A percentile compares a stretch with the other conserved stretches of the same genome.
Evolutionary conservation across 2,888 invertebrate genomes (phyloP).

Genomic region (Campoplex capitator): DNA sequence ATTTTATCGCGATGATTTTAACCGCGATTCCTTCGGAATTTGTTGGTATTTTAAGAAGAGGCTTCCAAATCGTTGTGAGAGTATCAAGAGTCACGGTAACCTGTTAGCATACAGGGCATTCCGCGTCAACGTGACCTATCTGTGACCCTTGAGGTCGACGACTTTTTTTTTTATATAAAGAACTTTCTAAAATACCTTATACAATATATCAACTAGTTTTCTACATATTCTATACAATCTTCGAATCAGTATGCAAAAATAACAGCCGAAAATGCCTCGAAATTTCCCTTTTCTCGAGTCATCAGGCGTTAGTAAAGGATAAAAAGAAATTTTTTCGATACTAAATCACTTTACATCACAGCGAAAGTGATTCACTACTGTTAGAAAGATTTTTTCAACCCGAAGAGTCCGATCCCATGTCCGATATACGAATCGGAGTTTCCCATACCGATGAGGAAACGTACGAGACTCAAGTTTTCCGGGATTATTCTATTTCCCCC

Average conservation of each 20-base stretch:
- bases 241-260: neutral
- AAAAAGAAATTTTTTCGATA: neutral
- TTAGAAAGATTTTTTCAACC: neutral
- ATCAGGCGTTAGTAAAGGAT: neutral
- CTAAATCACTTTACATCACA: neutral
- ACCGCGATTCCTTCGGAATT: neutral
- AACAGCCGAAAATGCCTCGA: neutral
- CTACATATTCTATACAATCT: neutral
- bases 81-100: conserved; percentile 1
- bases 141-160: conserved; percentile 7
- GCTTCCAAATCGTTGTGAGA: neutral
- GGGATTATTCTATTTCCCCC: neutral
- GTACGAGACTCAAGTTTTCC: neutral
- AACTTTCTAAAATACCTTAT: neutral
- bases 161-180: neutral
- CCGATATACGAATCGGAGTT: neutral
- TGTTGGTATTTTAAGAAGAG: neutral
- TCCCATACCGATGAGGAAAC: neutral
- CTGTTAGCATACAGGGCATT: conserved; percentile 19
- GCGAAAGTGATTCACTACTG: neutral
- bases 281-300: neutral
- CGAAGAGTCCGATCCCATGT: neutral
- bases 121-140: neutral
- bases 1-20: neutral
- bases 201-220: neutral